Base-by-base conservation (phyloP, 2,888 invertebrate genomes). In the Drosophila neutralis region DNA sequence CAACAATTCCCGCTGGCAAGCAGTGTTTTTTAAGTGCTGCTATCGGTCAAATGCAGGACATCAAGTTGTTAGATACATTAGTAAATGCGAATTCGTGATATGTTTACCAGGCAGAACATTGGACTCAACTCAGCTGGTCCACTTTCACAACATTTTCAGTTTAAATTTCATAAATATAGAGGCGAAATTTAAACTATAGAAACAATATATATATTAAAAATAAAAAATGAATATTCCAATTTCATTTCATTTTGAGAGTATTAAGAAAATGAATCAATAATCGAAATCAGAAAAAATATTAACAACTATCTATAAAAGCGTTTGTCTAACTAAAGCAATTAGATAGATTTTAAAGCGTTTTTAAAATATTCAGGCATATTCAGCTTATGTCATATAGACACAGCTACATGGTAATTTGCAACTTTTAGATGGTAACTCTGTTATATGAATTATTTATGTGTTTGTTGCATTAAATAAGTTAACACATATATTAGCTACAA, bases 1-100 rank as follows among this genome's bases (percentile, higher is more conserved):
- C 85, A 70, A 72, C 61, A 64, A 68, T 49, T 35, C 78, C 73
- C 63, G 45, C 31, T 70, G 79, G 67, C 70, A 72, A 77, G 76
- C 72, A 63, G 71, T 76, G 72, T 74, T 74, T 84, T 72, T 82
- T 87, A 78, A 75, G 73, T 85, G 69, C 62, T 65, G 83, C 71
- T 67, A 66, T 74, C 61, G 66, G 31, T 40, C 48, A 68, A 70
- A 56, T 40, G 42, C 70, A 61, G 51, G 51, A 51, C 18, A 70
- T 52, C 64, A 73, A 48, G 57, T 57, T 24, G 56, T 35, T 15
- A 4, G 4, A 4, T 24, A 15, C 13, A 45, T 29, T 7, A 18
- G 31, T 18, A 4, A n/a, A 45, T 49, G 15, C 40, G 31, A 51
- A 72, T 58, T 59, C 54, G 31, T 27, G 54, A 51, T 56, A 53